Evolutionary conservation across 2,797 vertebrate species (phyloP), one percentile per base, ranked within the genome.

Genomic region (Huso huso): DNA sequence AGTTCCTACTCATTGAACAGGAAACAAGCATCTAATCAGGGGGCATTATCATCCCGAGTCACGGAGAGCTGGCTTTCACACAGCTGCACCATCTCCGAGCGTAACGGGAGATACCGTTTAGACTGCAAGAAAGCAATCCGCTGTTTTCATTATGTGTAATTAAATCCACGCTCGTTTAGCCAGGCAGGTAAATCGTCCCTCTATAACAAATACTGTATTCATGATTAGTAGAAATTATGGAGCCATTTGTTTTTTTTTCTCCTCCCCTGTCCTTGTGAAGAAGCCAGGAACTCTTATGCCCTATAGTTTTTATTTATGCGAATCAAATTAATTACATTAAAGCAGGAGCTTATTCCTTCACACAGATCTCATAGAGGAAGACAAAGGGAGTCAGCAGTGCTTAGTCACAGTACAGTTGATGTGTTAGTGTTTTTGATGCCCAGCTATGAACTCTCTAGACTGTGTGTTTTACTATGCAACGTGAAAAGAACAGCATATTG

Each of bases 321-420:
- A 89, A 88, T 87, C 78, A 80, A 81, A 78, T 75, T 79, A 68
- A 78, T 78, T 79, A 83, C 77, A 79, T 70, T 66, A 76, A 37
- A 83, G 81, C 76, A 70, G 76, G 75, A 81, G 78, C 49, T 3
- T 4, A 13, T 67, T 52, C 75, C 11, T 70, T 84, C 81, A 80
- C 77, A 72, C 73, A 58, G 73, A 76, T 78, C 72, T 72, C 71
- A 81, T 79, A 81, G 70, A 50, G 72, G 64, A 63, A 75, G 68
- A 86, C 83, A 87, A 88, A 86, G 79, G 78, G 80, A 82, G 85
- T 83, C 83, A 86, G 75, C 77, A 79, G 83, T 81, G 77, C 61
- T 86, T 82, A 79, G 85, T 84, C 81, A 79, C 83, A 81, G 81
- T 77, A 79, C 76, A 71, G 55, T n/a, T 58, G 55, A 58, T 58